Percentiles rank a stretch among this genome's conserved stretches.
phyloP scores from a whole-genome alignment of 2,888 invertebrate genomes.

The Dichetophora obliterata region DNA sequence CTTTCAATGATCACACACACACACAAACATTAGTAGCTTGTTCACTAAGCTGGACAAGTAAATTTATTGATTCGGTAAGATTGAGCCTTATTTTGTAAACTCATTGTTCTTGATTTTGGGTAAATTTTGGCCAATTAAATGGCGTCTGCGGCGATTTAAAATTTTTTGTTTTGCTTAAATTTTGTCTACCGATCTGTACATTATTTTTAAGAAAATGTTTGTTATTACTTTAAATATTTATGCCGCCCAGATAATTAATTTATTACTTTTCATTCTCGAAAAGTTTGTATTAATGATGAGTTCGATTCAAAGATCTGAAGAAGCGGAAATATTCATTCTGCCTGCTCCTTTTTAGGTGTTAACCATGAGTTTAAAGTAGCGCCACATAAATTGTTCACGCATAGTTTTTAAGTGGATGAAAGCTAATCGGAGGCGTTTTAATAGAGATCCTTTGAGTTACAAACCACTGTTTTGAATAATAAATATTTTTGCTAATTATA shows the following conservation, averaged over 20 bases:
- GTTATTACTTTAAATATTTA: constrained; percentile 48
- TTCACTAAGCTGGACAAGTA: not conserved
- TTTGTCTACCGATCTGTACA: not conserved
- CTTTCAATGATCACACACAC: not conserved
- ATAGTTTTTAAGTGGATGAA: not conserved
- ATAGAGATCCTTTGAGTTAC: constrained; percentile 5
- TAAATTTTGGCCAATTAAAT: constrained; percentile 48
- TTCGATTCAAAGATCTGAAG: not conserved
- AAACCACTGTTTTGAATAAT: constrained; percentile 21
- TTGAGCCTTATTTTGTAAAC: constrained; percentile 27
- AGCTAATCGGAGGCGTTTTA: not conserved
- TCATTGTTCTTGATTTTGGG: constrained; percentile 39
- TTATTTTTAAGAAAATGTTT: constrained; percentile 36
- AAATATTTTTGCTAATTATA: constrained; percentile 26
- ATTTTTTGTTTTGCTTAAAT: not conserved
- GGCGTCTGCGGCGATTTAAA: constrained; percentile 47
- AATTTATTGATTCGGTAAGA: constrained; percentile 25
- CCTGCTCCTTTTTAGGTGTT: constrained; percentile 23
- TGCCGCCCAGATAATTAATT: constrained; percentile 33
- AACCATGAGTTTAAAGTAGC: constrained; percentile 6
- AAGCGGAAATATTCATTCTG: constrained; percentile 14
- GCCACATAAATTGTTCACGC: constrained; percentile 39
- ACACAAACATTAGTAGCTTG: not conserved
- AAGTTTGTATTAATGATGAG: constrained; percentile 1
- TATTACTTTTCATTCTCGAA: constrained; percentile 27